These are phyloP conservation scores for Oryzias woworae DNA, from an alignment of 2,113 vertebrate species.

Conservation along the genomic window DNA sequence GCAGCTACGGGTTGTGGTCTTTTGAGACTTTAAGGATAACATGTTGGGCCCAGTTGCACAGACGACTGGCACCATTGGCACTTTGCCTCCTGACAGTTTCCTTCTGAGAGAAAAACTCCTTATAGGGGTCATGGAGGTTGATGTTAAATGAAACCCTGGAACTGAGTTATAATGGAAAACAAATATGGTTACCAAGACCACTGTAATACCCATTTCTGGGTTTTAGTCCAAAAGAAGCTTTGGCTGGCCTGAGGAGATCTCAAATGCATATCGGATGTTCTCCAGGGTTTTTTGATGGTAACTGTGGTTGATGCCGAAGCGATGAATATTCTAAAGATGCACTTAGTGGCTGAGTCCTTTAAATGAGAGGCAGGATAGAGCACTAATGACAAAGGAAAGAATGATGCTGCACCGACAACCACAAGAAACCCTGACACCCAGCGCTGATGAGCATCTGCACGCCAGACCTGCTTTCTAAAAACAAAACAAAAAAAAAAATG, in stretches of 20 bases:
- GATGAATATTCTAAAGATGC: constrained; percentile 46
- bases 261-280: constrained; percentile 45
- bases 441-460: constrained; percentile 37
- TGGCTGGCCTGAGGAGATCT: constrained; percentile 43
- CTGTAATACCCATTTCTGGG: constrained; percentile 26
- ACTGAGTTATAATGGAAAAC: constrained; percentile 23
- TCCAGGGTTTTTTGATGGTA: constrained; percentile 41
- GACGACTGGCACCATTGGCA: constrained; percentile 15
- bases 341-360: constrained; percentile 46
- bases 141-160: constrained; percentile 30
- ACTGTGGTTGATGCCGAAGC: constrained; percentile 47
- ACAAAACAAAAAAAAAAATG: constrained; percentile 37
- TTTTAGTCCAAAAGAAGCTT: constrained; percentile 52
- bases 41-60: constrained; percentile 22
- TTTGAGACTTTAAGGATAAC: constrained; percentile 20
- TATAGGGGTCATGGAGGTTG: constrained; percentile 24
- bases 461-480: constrained; percentile 39
- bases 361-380: constrained; percentile 37
- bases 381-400: constrained; percentile 50
- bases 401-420: constrained; percentile 37
- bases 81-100: constrained; percentile 31
- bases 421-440: constrained; percentile 30
- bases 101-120: constrained; percentile 17
- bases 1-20: constrained; percentile 32
- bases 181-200: constrained; percentile 36